phyloP scores from a whole-genome alignment of 2,113 vertebrate genomes.

The Poeciliopsis turrubarensis region DNA sequence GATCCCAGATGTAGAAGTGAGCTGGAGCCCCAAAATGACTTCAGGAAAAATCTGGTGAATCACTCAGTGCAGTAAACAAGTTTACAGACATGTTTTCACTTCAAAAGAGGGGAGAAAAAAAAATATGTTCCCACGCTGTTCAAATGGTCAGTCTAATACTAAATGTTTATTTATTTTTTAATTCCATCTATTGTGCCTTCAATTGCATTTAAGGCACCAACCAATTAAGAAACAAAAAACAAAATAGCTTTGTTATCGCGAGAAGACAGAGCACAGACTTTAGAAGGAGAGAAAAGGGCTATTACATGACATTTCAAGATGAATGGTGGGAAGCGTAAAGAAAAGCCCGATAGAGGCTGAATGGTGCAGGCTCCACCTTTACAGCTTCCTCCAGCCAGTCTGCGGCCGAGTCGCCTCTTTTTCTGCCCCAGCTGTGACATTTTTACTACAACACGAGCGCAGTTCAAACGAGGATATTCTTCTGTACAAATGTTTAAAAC shows the following conservation, averaged over 20 bases:
- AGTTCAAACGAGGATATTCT: background rate
- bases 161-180: too few relatives aligned
- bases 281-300: background rate
- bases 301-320: background rate
- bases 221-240: background rate
- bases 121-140: too few relatives aligned
- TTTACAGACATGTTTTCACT: conserved; percentile 26
- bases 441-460: background rate
- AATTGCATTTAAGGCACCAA: background rate
- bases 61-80: conserved; percentile 44
- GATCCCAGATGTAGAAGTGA: conserved; percentile 52
- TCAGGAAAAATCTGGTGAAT: conserved; percentile 60
- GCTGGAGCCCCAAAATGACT: conserved; percentile 42
- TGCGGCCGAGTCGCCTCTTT: background rate
- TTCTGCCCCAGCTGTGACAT: background rate
- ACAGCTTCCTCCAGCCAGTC: conserved; percentile 5
- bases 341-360: background rate
- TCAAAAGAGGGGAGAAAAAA: background rate
- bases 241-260: background rate
- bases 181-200: too few relatives aligned
- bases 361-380: conserved; percentile 29
- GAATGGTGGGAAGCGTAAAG: background rate
- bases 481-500: background rate
- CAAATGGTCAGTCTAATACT: too few relatives aligned
- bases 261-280: background rate